Percentiles rank a stretch among this genome's conserved stretches.
Evolutionary conservation across 1,140 invertebrate species (phyloP).

Genomic region (Drosophila setifemur): DNA sequence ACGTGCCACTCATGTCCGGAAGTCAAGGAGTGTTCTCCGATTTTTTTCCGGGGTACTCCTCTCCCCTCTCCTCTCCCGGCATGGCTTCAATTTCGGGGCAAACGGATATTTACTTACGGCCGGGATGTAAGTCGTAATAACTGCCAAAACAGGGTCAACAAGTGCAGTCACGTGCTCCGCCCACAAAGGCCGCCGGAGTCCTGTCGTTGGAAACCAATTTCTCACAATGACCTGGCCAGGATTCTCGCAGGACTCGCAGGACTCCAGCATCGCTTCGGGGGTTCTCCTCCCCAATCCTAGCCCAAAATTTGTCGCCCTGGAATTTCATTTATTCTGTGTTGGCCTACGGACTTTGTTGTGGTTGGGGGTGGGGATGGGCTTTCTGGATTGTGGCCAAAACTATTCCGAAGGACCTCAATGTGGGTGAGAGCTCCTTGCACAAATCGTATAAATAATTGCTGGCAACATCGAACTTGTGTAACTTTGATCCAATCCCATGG

Average conservation of each 20-base stretch:
- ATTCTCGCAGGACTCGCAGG: too few relatives aligned
- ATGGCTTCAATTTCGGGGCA: too few relatives aligned
- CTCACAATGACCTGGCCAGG: neutral
- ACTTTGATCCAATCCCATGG: conserved; percentile 21
- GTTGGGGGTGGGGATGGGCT: neutral
- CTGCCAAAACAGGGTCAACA: neutral
- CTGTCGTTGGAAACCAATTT: neutral
- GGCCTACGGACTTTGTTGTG: conserved; percentile 32
- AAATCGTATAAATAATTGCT: conserved; percentile 7
- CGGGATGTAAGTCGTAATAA: too few relatives aligned
- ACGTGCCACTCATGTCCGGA: neutral
- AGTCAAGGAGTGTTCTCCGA: too few relatives aligned
- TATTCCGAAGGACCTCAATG: conserved; percentile 11
- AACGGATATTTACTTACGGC: too few relatives aligned
- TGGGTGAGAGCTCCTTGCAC: neutral
- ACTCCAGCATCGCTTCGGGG: too few relatives aligned
- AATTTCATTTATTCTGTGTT: conserved; percentile 37
- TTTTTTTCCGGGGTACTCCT: too few relatives aligned
- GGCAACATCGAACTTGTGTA: neutral
- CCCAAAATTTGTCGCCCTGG: conserved; percentile 22
- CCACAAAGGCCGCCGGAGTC: neutral
- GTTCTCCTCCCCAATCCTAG: too few relatives aligned
- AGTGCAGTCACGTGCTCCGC: neutral
- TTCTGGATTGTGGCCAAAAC: neutral
- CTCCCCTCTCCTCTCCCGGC: too few relatives aligned